Evolutionary conservation across 1,140 invertebrate genomes (phyloP).

Genomic region (Tyrophagus putrescentiae): DNA sequence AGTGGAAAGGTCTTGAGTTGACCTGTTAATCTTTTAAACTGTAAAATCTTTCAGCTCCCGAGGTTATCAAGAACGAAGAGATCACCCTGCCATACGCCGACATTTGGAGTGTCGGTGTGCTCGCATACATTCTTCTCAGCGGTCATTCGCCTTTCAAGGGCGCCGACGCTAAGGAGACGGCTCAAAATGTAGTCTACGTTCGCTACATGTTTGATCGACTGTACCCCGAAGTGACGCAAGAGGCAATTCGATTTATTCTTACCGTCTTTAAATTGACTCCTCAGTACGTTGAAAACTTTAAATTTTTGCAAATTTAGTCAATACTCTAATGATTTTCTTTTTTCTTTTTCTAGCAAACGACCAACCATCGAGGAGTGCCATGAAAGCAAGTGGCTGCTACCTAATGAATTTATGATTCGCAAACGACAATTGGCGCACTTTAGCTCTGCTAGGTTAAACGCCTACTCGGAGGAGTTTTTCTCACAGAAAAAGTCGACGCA

Average conservation of each 20-base stretch:
- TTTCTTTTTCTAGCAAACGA: conserved; percentile 53
- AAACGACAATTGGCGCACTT: conserved; percentile 76
- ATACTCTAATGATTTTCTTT: conserved; percentile 8
- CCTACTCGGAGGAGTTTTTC: conserved; percentile 27
- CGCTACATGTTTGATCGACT: conserved; percentile 85
- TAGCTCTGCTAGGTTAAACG: conserved; percentile 51
- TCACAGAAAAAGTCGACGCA: conserved; percentile 17
- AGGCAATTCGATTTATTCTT: conserved; percentile 85
- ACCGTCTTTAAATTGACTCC: conserved; percentile 83
- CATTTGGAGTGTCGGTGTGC: conserved; percentile 84
- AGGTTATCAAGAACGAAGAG: conserved; percentile 65
- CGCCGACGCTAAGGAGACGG: conserved; percentile 60
- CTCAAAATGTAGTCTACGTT: conserved; percentile 78
- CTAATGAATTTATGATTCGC: conserved; percentile 79
- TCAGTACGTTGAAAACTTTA: conserved; percentile 43
- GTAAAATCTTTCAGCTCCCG: conserved; percentile 53
- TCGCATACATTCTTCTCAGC: conserved; percentile 83
- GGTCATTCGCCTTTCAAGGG: conserved; percentile 83
- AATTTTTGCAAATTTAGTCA: conserved; percentile 10
- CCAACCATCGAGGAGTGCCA: conserved; percentile 81
- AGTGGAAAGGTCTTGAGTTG: conserved; percentile 12
- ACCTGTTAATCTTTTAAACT: neutral
- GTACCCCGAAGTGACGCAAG: conserved; percentile 82
- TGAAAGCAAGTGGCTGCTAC: conserved; percentile 83
- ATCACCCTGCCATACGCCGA: conserved; percentile 73